These are phyloP conservation scores for Drosophila santomea DNA, from an alignment of 1,140 invertebrate genomes.

Conservation along the genomic window DNA sequence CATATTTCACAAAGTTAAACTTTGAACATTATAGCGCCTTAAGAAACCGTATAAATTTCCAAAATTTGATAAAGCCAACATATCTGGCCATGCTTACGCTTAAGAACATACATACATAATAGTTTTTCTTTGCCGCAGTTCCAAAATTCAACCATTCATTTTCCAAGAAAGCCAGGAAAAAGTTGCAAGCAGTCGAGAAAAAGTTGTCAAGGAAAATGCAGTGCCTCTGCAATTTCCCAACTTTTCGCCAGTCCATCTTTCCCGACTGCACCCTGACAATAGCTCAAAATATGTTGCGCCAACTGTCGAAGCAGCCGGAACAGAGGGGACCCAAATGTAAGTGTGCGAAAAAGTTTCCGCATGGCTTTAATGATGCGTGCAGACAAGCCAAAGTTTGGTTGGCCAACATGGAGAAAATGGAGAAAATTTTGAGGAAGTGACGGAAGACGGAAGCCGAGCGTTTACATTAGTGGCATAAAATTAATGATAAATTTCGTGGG, in stretches of 20 bases:
- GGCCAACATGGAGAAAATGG: conserved; percentile 15
- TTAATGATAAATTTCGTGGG: conserved; percentile 69
- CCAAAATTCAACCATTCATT: conserved; percentile 37
- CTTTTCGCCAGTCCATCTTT: conserved; percentile 35
- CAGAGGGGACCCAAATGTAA: conserved; percentile 40
- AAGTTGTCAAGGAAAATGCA: conserved; percentile 63
- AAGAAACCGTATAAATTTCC: conserved; percentile 30
- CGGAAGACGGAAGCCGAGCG: conserved; percentile 15
- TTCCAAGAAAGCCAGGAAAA: conserved; percentile 36
- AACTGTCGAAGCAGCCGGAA: conserved; percentile 46
- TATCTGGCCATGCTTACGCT: conserved; percentile 23
- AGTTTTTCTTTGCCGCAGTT: conserved; percentile 28
- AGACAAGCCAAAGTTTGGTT: conserved; percentile 42
- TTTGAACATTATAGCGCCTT: background rate
- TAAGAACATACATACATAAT: conserved; percentile 44
- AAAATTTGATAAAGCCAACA: conserved; percentile 59
- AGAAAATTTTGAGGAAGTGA: conserved; percentile 39
- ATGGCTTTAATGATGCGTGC: conserved; percentile 74
- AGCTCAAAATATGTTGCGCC: conserved; percentile 66
- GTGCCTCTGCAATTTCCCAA: background rate
- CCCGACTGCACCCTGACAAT: conserved; percentile 47
- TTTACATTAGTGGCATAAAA: conserved; percentile 63
- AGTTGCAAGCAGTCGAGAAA: conserved; percentile 47
- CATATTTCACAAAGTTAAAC: background rate
- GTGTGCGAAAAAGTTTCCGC: conserved; percentile 60